Percentiles rank a stretch among this genome's conserved stretches.
Evolutionary conservation across 2,113 vertebrate species (phyloP).

Genomic region (Platysternon megacephalum): DNA sequence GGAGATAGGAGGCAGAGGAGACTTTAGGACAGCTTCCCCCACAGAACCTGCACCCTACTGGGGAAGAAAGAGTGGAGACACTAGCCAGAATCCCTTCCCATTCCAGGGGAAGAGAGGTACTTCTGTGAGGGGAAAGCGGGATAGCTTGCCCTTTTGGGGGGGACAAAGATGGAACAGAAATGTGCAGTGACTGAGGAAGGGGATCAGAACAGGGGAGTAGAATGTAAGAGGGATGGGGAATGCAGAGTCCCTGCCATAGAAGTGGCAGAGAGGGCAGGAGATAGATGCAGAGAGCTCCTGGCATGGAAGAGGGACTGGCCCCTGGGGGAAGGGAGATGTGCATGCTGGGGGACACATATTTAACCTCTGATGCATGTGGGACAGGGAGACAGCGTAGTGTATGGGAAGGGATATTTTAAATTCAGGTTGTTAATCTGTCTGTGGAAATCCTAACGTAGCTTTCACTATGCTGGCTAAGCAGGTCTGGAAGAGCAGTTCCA

Average conservation of each 20-base stretch:
- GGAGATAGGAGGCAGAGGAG: not conserved
- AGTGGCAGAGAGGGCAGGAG: not conserved
- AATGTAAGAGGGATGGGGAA: not conserved
- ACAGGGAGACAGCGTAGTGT: too few species aligned
- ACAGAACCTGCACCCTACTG: not conserved
- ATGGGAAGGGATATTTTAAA: not conserved
- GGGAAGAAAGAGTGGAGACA: not conserved
- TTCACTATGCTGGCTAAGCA: conserved; percentile 43
- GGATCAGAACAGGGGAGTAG: not conserved
- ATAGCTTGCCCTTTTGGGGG: not conserved
- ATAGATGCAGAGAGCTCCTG: not conserved
- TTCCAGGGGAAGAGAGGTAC: not conserved
- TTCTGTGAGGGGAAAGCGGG: not conserved
- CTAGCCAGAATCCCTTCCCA: not conserved
- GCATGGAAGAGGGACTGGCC: not conserved
- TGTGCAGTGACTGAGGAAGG: not conserved
- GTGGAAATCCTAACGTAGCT: not conserved
- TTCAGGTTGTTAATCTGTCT: not conserved
- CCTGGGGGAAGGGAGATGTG: not conserved
- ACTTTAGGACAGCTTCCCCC: fast-evolving
- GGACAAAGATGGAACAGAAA: not conserved
- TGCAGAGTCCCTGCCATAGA: not conserved
- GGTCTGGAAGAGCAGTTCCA: conserved; percentile 10
- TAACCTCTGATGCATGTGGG: not conserved
- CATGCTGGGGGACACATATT: not conserved